Conservation (phyloP, 2,888 invertebrate species). For the Spilarctia lutea region DNA sequence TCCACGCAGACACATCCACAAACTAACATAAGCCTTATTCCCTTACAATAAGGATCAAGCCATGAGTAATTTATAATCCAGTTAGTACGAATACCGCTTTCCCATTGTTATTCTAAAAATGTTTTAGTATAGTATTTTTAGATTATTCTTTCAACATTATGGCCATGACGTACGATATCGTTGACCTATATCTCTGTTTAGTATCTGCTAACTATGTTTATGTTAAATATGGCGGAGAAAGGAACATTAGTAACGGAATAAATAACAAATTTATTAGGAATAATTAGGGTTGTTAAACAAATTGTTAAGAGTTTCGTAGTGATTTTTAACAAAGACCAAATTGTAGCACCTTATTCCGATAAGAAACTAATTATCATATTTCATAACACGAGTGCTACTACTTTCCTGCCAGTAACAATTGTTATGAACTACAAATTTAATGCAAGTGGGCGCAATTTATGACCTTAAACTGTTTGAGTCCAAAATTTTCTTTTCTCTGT, state of each 20-base stretch:
- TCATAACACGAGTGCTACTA: neutral
- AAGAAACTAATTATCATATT: neutral
- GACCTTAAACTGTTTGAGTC: neutral
- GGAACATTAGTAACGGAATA: constrained; percentile 13
- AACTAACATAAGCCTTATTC: constrained; percentile 42
- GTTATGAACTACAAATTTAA: neutral
- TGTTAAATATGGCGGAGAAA: constrained; percentile 15
- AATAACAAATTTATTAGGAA: neutral
- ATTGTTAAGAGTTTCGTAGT: neutral
- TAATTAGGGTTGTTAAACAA: neutral
- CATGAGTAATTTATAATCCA: constrained; percentile 25
- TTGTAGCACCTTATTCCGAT: constrained; percentile 28
- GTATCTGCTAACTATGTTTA: constrained; percentile 36
- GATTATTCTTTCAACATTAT: constrained; percentile 62
- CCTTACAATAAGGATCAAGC: constrained; percentile 27
- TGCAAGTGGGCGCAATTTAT: neutral
- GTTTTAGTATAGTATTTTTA: constrained; percentile 64
- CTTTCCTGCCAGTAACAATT: neutral
- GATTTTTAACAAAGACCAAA: constrained; percentile 1
- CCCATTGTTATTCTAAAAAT: constrained; percentile 72
- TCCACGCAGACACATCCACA: constrained; percentile 28
- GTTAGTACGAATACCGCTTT: constrained; percentile 52
- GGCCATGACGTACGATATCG: constrained; percentile 60
- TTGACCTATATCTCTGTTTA: constrained; percentile 66
- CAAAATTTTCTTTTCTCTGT: neutral